Evolutionary conservation across 2,797 vertebrate genomes (phyloP).

Genomic region (Pangasius macronema): DNA sequence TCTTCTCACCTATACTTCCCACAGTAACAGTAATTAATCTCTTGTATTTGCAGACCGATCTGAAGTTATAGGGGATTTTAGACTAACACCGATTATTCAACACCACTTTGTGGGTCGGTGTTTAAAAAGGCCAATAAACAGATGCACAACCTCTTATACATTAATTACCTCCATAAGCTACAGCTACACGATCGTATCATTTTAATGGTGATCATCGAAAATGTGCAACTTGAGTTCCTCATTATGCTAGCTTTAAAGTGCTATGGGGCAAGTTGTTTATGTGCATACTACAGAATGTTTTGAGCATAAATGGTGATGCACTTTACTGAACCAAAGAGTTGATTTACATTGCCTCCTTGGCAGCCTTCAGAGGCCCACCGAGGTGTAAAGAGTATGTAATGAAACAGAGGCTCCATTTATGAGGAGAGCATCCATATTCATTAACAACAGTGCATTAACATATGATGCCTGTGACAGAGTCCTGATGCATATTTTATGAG

Average conservation of each 20-base stretch:
- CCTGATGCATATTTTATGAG: slow-evolving; percentile 72
- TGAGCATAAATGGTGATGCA: slow-evolving; percentile 66
- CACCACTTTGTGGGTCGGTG: background rate
- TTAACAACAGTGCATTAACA: slow-evolving; percentile 81
- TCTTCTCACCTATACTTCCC: slow-evolving; percentile 73
- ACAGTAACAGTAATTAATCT: slow-evolving; percentile 76
- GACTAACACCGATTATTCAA: slow-evolving; percentile 66
- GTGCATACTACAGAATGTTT: slow-evolving; percentile 61
- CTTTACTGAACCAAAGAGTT: slow-evolving; percentile 81
- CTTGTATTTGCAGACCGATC: slow-evolving; percentile 69
- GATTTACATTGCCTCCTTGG: slow-evolving; percentile 89
- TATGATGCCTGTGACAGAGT: slow-evolving; percentile 74
- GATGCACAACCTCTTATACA: background rate
- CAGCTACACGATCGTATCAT: slow-evolving; percentile 26
- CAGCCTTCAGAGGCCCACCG: slow-evolving; percentile 78
- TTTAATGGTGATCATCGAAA: slow-evolving; percentile 23
- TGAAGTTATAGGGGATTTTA: slow-evolving; percentile 71
- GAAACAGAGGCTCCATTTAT: slow-evolving; percentile 78
- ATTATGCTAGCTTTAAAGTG: slow-evolving; percentile 49
- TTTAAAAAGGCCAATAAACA: background rate
- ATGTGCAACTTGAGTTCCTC: slow-evolving; percentile 23
- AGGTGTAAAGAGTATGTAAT: slow-evolving; percentile 88
- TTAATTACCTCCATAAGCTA: slow-evolving; percentile 25
- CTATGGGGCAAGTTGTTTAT: slow-evolving; percentile 58
- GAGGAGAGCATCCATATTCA: slow-evolving; percentile 89